Evolutionary conservation across 2,888 invertebrate species (phyloP), one percentile per base, ranked within the genome.

Genomic region (Lasioglossum zephyrum): DNA sequence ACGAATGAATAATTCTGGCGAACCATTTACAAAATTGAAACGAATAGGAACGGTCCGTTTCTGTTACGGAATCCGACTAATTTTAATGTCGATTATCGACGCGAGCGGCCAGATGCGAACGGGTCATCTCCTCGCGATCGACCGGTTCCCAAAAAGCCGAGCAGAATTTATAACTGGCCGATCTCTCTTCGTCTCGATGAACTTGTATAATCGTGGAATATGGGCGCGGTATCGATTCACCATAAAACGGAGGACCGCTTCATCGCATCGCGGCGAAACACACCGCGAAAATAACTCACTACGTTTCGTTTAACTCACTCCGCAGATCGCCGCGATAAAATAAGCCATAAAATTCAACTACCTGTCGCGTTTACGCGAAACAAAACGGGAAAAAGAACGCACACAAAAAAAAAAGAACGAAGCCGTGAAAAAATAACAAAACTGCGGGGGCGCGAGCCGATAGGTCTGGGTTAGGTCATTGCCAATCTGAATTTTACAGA

Each of bases 331-430:
- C 74, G 66, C 73, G 84, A 85, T 84, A 84, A 84, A 85, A 84
- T 85, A 78, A 84, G 53, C 79, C 75, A 84, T 85, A 85, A 84
- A 85, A 85, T 85, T 84, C 84, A 85, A 85, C 84, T 85, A 85
- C 84, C 84, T 85, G 84, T 84, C 84, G 78, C 79, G 72, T 53
- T 49, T 73, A 36, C n/a, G 49, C 53, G 39, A 31, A 77, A 83
- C 53, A 36, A 74, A 31, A 53, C 57, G 74, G 53, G 49, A 66
- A 47, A 57, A 13, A 22, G 18, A n/a, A 9, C 49, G 1, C n/a
- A 53, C 49, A 47, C 16, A 5, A 9, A 57, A 72, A 72, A 11
- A 26, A 8, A 26, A 31, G 22, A 31, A 41, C 8, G 16, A 16
- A 47, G 13, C 26, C 8, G 41, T 44, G 57, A 36, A 39, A 49